Evolutionary conservation across 2,113 vertebrate genomes (phyloP).

Genomic region (Ia io): DNA sequence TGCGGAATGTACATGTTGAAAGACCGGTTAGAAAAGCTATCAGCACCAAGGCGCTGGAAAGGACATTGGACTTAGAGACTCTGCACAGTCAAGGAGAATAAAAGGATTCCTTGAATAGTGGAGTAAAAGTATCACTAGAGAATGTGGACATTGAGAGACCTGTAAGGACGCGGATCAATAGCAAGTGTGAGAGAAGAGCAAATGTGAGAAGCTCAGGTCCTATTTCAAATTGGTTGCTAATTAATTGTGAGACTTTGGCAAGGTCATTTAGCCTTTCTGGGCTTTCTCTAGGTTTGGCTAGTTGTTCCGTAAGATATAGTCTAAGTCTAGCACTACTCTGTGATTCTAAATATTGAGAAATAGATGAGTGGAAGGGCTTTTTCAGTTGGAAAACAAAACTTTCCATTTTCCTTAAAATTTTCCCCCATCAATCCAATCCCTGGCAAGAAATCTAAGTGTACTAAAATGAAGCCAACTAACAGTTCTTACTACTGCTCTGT

Average conservation of each 20-base stretch:
- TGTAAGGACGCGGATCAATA: not conserved
- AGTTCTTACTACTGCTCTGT: slow-evolving; percentile 26
- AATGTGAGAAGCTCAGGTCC: not conserved
- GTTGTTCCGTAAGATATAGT: not conserved
- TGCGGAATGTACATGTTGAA: not conserved
- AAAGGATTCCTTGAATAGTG: not conserved
- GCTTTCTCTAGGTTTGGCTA: not conserved
- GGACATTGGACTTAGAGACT: not conserved
- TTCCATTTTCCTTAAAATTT: not conserved
- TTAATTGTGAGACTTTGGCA: not conserved
- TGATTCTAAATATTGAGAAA: not conserved
- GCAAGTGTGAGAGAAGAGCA: not conserved
- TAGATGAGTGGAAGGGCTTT: not conserved
- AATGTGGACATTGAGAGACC: not conserved
- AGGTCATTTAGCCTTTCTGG: not conserved
- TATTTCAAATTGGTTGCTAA: not conserved
- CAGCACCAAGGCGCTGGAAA: not conserved
- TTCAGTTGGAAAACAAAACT: not conserved
- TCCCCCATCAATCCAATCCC: not conserved
- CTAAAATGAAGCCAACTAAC: not conserved
- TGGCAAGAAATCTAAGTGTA: not conserved
- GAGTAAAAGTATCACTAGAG: not conserved
- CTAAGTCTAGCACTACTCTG: not conserved
- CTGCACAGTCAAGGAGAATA: not conserved
- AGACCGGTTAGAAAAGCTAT: not conserved